A percentile compares a stretch with the other conserved stretches of the same genome.
phyloP scores from a whole-genome alignment of 2,113 vertebrate species.

The Pardalotus punctatus region DNA sequence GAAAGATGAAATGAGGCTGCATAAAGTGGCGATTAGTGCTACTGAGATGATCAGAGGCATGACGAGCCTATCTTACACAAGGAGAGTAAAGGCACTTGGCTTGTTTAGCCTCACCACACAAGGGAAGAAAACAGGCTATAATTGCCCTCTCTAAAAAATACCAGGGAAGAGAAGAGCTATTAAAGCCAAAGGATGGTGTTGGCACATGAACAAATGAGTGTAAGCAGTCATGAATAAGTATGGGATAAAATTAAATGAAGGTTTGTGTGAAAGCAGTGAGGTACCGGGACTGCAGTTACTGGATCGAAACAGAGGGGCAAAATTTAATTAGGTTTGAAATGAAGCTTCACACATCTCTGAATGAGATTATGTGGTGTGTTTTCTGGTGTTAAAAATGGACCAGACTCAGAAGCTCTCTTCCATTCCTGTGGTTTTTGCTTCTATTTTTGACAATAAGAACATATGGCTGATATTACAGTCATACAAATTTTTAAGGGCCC shows the following conservation, averaged over 20 bases:
- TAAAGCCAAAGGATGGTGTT: not conserved
- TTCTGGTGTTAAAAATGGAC: not conserved
- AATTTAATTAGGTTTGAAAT: constrained; percentile 25
- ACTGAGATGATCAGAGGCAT: not conserved
- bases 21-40: not conserved
- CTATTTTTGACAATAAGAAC: not conserved
- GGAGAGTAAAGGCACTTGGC: not conserved
- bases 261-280: not conserved
- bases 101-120: not conserved
- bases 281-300: not conserved
- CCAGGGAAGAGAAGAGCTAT: not conserved
- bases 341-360: not conserved
- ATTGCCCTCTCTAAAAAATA: not conserved
- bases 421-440: not conserved
- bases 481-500: not conserved
- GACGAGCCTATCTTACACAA: not conserved
- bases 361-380: not conserved
- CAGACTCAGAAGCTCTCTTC: not conserved
- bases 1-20: not conserved
- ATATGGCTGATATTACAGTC: not conserved
- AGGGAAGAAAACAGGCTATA: not conserved
- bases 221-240: not conserved
- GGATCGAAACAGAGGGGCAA: not conserved
- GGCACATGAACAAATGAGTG: not conserved
- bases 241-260: not conserved